Base-by-base conservation (phyloP, 2,888 invertebrate species). In the Apotomis turbidana region DNA sequence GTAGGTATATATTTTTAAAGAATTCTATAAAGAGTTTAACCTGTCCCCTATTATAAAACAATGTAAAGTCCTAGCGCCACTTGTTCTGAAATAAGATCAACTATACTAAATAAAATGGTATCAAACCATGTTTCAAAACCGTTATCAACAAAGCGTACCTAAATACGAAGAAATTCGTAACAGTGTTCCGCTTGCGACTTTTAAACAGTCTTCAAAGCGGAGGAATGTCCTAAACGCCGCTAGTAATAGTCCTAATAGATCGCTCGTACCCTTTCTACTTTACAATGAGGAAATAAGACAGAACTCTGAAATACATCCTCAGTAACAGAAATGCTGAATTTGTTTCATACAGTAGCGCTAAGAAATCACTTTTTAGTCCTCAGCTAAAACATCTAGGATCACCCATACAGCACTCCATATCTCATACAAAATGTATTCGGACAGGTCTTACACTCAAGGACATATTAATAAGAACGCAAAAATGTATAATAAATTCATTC, bases 41-140 rank as follows among this genome's bases (percentile, higher is more conserved):
- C 66, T 71, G 71, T 61, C 44, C 71, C 71, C 71, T 5, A 46
- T 71, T 27, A 51, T 71, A 71, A 61, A 71, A 15, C 61, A 61
- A 49, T 27, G 49, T 54, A 60, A 71, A 54, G 38, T 67, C 58
- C 60, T 49, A 71, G 71, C 71, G 71, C 60, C 60, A 71, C 55
- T 60, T n/a, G 15, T n/a, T 66, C 41, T 15, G 15, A 55, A 58
- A 13, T 67, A 67, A 71, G 71, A 71, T 71, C 66, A 67, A 51
- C 54, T 58, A 58, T 44, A 49, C 58, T 59, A 67, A 67, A 49
- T 57, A n/a, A 15, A 13, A 51, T 58, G 49, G 46, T 46, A 49
- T 36, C 13, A 51, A 51, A 36, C 27, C 55, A 46, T 55, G 10
- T 9, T 59, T 44, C 13, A 10, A 4, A 59, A 44, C 44, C 5